Base-by-base conservation (phyloP, 1,140 invertebrate genomes). In the Danaus melanippus region DNA sequence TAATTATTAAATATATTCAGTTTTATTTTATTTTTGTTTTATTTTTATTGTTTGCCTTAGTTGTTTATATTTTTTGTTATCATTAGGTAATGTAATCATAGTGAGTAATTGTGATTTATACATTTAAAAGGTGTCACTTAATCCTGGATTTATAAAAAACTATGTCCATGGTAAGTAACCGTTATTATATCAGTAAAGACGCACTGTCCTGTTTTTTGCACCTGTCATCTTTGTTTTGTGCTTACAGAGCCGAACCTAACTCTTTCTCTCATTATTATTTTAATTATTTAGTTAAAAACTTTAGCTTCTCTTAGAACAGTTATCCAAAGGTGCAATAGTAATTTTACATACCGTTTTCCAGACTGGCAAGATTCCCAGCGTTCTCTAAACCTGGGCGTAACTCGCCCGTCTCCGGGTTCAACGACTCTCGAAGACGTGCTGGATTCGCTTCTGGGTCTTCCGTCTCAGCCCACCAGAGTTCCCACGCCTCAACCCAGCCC, bases 381-480 rank as follows among this genome's bases (percentile, higher is more conserved):
- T 49, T 79, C 84, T n/a, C 59, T 87, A 60, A 87, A 83, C 65
- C 67, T 86, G 60, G 84, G 81, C 51, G 69, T 80, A 62, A 76
- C 75, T 32, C 70, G 79, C 50, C 89, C 89, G 17, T 95, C 93
- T 66, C 92, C 93, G 48, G 91, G 92, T 67, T 94, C 93, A 57
- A 94, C 95, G 47, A 96, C 95, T 46, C 89, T 97, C 77, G 96
- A 97, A 89, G 96, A 98, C 89, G 96, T 97, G 52, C 89, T 97
- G 78, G 95, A 97, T 84, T 95, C 95, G 53, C 90, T 97, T 63
- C 90, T 97, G 74, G 95, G 94, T 66, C 90, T 97, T 66, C 92
- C 93, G 47, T 91, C 92, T 62, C 89, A 91, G 72, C 90, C 92
- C 56, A 89, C 91, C 60, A 89, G 91, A 71, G 90, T 91, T 64